phyloP scores from a whole-genome alignment of 2,888 invertebrate species.

The Spodoptera picta region DNA sequence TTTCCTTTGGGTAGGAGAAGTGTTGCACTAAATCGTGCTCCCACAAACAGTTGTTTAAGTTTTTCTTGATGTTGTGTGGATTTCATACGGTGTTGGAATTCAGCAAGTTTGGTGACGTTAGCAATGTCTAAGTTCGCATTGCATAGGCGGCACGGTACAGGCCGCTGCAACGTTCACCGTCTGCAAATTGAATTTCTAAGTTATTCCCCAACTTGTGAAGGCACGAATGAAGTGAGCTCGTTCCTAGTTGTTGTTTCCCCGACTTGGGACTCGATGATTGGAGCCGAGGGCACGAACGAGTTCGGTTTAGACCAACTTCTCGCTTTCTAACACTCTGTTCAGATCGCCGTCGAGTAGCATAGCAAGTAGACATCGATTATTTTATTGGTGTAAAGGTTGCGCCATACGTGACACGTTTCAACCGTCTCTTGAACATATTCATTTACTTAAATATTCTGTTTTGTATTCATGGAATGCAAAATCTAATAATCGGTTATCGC shows the following conservation, averaged over 20 bases:
- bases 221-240: constrained; percentile 82
- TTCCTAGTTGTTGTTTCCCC: constrained; percentile 77
- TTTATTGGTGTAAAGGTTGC: constrained; percentile 37
- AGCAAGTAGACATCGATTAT: constrained; percentile 50
- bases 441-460: constrained; percentile 14
- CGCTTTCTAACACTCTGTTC: constrained; percentile 50
- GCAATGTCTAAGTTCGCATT: constrained; percentile 69
- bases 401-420: constrained; percentile 31
- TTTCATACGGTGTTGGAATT: constrained; percentile 57
- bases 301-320: constrained; percentile 62
- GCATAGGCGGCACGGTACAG: constrained; percentile 61
- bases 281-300: constrained; percentile 65
- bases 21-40: constrained; percentile 25
- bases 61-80: constrained; percentile 53
- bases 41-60: constrained; percentile 47
- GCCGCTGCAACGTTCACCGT: constrained; percentile 70
- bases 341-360: constrained; percentile 37
- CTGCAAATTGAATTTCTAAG: constrained; percentile 85
- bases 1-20: constrained; percentile 34
- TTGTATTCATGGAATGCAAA: constrained; percentile 22
- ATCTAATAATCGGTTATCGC: constrained; percentile 20
- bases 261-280: constrained; percentile 71
- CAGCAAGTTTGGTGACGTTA: constrained; percentile 60
- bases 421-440: constrained; percentile 4
- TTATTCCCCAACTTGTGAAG: constrained; percentile 80